Evolutionary conservation across 92 coral and sea anemone genomes (phyloP).

Genomic region (Pocillopora meandrina): DNA sequence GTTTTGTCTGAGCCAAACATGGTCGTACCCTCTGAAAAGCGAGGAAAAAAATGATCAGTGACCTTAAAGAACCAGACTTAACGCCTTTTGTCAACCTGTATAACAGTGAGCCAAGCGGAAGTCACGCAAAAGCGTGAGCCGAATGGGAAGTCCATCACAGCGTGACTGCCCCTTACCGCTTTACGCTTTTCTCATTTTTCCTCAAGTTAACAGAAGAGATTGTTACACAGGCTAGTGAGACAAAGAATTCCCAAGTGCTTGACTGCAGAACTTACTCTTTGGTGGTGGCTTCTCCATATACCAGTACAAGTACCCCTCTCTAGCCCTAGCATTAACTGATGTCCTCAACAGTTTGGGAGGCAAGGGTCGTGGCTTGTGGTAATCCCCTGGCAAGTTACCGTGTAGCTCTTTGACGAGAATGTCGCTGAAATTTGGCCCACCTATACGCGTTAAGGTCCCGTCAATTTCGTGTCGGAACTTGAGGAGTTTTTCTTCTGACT

Average conservation of each 20-base stretch:
- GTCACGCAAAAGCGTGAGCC: too few relatives aligned
- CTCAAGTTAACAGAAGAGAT: too few relatives aligned
- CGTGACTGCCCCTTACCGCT: too few relatives aligned
- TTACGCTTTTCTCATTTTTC: too few relatives aligned
- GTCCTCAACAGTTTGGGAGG: conserved; percentile 87
- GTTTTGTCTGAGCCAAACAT: conserved; percentile 90
- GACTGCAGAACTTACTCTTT: conserved; percentile 61
- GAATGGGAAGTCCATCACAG: too few relatives aligned
- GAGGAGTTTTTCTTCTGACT: conserved; percentile 48
- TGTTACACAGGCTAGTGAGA: too few relatives aligned
- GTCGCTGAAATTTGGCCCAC: conserved; percentile 83
- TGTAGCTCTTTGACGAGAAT: conserved; percentile 74
- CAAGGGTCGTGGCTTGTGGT: conserved; percentile 76
- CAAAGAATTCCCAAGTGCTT: too few relatives aligned
- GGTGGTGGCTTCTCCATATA: conserved; percentile 86
- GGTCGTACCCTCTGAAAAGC: conserved; percentile 83
- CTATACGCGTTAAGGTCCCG: conserved; percentile 84
- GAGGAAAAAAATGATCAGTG: not conserved
- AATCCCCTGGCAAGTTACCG: conserved; percentile 94
- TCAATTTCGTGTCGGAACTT: conserved; percentile 90
- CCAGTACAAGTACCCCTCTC: conserved; percentile 95
- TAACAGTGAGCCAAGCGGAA: too few relatives aligned
- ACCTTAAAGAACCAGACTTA: not conserved
- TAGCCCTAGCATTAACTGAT: conserved; percentile 96
- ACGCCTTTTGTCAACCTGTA: not conserved